Evolutionary conservation across 2,113 vertebrate species (phyloP).

Genomic region (Cyrtonyx montezumae): DNA sequence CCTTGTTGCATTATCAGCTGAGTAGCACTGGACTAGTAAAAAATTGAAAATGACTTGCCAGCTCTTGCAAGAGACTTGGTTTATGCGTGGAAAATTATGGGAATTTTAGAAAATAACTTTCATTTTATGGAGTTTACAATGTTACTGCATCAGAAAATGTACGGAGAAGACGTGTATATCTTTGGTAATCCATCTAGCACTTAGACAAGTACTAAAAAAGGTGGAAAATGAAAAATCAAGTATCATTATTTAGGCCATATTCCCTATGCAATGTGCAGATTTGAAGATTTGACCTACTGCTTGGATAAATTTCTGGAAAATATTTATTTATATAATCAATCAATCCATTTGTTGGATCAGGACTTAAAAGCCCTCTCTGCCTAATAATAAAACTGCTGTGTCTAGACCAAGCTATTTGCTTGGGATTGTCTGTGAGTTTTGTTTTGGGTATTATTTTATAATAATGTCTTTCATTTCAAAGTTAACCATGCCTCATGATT

Average conservation of each 20-base stretch:
- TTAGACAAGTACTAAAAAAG: neutral
- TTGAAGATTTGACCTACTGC: neutral
- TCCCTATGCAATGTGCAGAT: neutral
- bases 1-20: neutral
- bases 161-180: neutral
- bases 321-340: slow-evolving; percentile 31
- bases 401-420: slow-evolving; percentile 56
- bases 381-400: slow-evolving; percentile 64
- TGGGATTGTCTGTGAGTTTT: slow-evolving; percentile 44
- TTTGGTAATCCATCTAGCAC: neutral
- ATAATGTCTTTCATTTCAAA: slow-evolving; percentile 58
- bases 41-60: neutral
- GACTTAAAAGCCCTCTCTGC: slow-evolving; percentile 1
- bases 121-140: neutral
- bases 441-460: slow-evolving; percentile 52
- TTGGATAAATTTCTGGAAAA: neutral
- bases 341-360: slow-evolving; percentile 35
- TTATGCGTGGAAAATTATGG: neutral
- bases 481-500: slow-evolving; percentile 65
- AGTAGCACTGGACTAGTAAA: neutral
- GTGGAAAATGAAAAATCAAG: neutral
- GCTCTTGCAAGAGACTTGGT: neutral
- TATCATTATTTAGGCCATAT: neutral
- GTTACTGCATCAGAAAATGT: neutral
- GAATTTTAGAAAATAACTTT: neutral